Evolutionary conservation across 2,113 vertebrate species (phyloP).

Genomic region (Peromyscus polionotus): DNA sequence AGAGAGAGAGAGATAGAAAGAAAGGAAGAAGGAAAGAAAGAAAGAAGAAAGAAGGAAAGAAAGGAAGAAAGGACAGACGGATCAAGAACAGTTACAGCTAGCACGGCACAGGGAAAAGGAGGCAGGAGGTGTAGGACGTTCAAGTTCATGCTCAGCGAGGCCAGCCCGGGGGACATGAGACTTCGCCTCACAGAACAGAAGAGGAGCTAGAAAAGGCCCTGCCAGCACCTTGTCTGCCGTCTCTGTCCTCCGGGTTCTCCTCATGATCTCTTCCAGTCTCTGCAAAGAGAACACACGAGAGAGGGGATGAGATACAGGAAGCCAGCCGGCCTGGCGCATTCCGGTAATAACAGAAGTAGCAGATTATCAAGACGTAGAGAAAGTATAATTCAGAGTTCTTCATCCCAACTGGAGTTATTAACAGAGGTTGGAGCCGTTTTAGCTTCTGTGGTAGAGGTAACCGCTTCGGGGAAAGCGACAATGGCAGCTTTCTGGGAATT

Average conservation of each 20-base stretch:
- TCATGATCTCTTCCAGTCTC: constrained; percentile 99
- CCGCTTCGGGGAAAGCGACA: background rate
- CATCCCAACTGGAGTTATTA: background rate
- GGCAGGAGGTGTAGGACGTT: background rate
- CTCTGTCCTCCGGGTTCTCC: constrained; percentile 95
- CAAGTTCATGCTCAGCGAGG: background rate
- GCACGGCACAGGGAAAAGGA: background rate
- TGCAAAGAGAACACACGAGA: constrained; percentile 81
- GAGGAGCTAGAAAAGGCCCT: background rate
- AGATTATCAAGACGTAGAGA: background rate
- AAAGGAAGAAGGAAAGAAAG: no score
- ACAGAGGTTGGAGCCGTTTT: background rate
- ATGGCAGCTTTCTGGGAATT: background rate
- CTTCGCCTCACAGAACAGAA: background rate
- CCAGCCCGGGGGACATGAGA: background rate
- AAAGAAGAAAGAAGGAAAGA: no score
- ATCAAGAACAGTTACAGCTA: background rate
- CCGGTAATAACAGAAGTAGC: background rate
- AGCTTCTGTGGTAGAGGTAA: background rate
- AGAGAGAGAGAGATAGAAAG: no score
- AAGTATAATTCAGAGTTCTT: background rate
- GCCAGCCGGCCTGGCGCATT: background rate
- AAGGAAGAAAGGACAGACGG: no score
- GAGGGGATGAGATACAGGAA: background rate
- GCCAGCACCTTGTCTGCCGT: constrained; percentile 91